These are phyloP conservation scores for Epinotia bilunana DNA, from an alignment of 2,888 invertebrate species.

Conservation along the genomic window DNA sequence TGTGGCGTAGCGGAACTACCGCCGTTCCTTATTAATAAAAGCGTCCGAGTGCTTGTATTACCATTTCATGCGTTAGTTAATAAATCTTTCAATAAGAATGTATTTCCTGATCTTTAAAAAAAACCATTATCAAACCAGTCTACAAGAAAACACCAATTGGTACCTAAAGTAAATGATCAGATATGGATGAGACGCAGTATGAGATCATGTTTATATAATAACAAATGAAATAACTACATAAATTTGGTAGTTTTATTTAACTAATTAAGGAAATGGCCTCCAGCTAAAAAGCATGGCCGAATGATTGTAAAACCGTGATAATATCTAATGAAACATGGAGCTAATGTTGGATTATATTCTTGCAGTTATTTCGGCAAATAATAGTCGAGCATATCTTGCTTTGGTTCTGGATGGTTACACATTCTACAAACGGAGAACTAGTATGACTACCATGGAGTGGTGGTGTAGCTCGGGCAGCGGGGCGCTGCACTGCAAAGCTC, in stretches of 20 bases:
- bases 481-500: conserved; percentile 8
- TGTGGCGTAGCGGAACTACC: no score
- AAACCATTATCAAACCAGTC: no score
- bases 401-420: conserved; percentile 20
- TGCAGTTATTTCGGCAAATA: conserved; percentile 10
- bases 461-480: conserved; percentile 5
- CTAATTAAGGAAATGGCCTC: not conserved
- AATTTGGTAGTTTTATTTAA: not conserved
- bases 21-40: no score
- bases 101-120: no score
- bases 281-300: no score
- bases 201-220: not conserved
- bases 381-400: conserved; percentile 6
- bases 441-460: conserved; percentile 14
- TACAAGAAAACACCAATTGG: not conserved
- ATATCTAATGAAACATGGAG: no score
- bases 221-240: no score
- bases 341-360: no score
- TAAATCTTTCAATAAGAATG: no score
- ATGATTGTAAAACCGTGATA: no score
- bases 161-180: not conserved
- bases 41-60: no score
- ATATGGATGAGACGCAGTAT: not conserved
- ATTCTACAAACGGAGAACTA: conserved; percentile 13
- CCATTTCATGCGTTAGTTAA: no score